Conservation (phyloP, 2,113 vertebrate genomes). For the Eurypyga helias region DNA sequence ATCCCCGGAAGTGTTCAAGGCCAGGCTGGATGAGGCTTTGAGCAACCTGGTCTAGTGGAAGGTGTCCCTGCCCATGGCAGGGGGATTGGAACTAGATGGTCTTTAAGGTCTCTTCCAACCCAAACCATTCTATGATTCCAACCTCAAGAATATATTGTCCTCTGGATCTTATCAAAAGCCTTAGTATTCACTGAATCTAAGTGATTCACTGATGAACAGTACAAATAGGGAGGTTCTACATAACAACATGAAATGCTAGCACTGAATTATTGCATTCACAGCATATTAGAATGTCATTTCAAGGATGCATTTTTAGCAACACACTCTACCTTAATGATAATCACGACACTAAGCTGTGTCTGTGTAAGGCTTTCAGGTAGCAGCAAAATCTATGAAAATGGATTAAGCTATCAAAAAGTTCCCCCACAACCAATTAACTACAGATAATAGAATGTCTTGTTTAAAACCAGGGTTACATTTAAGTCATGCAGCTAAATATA, state of each 20-base stretch:
- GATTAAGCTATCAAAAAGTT: not conserved
- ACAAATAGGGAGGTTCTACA: not conserved
- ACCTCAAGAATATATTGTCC: not conserved
- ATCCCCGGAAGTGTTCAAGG: no score
- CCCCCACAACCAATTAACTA: not conserved
- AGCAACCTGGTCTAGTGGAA: no score
- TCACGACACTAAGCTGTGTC: not conserved
- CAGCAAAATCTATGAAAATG: not conserved
- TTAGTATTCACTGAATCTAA: not conserved
- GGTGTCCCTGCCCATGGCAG: no score
- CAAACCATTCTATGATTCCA: not conserved
- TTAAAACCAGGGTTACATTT: not conserved
- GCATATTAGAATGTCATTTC: not conserved
- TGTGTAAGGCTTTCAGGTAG: not conserved
- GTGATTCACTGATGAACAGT: not conserved
- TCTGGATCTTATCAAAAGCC: not conserved
- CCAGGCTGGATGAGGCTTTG: no score
- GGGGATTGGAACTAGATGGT: no score
- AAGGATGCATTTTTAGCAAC: not conserved
- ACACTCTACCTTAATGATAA: not conserved
- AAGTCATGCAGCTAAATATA: slow-evolving; percentile 11
- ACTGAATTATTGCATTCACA: not conserved
- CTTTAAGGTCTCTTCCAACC: no score
- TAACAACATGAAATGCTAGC: not conserved
- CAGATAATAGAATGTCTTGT: not conserved